Evolutionary conservation across 2,797 vertebrate genomes (phyloP).

Genomic region (Serranus cabrilla): DNA sequence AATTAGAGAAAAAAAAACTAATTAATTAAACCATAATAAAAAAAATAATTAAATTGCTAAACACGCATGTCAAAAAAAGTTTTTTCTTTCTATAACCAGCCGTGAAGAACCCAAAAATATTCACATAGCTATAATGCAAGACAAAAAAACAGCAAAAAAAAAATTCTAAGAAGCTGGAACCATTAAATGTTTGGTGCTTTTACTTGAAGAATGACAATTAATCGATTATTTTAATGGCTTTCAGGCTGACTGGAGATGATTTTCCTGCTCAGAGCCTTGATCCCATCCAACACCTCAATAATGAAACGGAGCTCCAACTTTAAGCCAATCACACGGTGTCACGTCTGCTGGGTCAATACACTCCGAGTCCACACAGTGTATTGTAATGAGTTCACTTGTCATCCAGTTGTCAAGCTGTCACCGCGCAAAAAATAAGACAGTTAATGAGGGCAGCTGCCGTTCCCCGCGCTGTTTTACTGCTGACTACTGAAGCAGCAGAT

Average conservation of each 20-base stretch:
- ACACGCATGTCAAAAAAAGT: background rate
- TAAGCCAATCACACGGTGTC: background rate
- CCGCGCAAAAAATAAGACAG: slow-evolving; percentile 18
- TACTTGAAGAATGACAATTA: background rate
- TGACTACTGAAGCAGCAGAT: slow-evolving; percentile 45
- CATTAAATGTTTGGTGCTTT: background rate
- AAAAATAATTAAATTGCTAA: too few species aligned
- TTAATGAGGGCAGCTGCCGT: slow-evolving; percentile 22
- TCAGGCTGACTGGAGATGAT: background rate
- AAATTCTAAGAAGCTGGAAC: background rate
- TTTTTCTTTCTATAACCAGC: background rate
- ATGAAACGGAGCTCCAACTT: background rate
- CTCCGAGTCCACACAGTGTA: background rate
- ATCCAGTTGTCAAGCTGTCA: slow-evolving; percentile 14
- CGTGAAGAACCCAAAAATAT: background rate
- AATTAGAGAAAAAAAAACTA: too few species aligned
- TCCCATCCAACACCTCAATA: slow-evolving; percentile 6
- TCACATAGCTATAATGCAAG: background rate
- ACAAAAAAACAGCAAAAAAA: background rate
- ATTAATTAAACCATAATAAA: too few species aligned
- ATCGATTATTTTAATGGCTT: background rate
- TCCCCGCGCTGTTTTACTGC: slow-evolving; percentile 13
- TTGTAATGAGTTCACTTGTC: slow-evolving; percentile 19
- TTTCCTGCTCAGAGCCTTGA: background rate
- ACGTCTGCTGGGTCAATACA: background rate